Evolutionary conservation across 1,140 invertebrate species (phyloP).

Genomic region (Glossosoma conforme): DNA sequence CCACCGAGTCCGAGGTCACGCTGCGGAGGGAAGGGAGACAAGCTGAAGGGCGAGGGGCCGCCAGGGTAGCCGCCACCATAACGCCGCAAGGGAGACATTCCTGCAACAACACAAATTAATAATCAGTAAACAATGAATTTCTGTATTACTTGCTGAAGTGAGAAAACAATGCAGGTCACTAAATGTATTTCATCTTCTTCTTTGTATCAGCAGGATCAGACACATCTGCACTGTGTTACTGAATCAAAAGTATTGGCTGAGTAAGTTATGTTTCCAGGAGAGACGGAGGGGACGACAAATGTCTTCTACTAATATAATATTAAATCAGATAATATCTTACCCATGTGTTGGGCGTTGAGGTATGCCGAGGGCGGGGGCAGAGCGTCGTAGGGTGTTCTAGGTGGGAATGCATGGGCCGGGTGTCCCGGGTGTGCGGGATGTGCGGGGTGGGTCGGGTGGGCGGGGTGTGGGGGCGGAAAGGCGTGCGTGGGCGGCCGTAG

Average conservation of each 20-base stretch:
- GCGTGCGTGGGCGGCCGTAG: slow-evolving; percentile 60
- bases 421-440: slow-evolving; percentile 41
- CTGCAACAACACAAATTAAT: too few relatives aligned
- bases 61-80: slow-evolving; percentile 62
- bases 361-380: slow-evolving; percentile 51
- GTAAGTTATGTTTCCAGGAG: too few relatives aligned
- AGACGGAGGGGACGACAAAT: too few relatives aligned
- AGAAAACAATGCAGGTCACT: too few relatives aligned
- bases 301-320: too few relatives aligned
- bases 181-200: too few relatives aligned
- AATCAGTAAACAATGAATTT: too few relatives aligned
- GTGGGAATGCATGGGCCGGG: slow-evolving; percentile 45
- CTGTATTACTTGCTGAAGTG: too few relatives aligned
- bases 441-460: slow-evolving; percentile 41
- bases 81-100: slow-evolving; percentile 71
- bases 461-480: slow-evolving; percentile 49
- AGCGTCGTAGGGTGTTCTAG: slow-evolving; percentile 60
- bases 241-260: too few relatives aligned
- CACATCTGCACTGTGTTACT: too few relatives aligned
- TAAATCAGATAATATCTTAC: slow-evolving; percentile 26
- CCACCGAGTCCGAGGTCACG: slow-evolving; percentile 53
- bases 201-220: too few relatives aligned
- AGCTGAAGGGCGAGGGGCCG: slow-evolving; percentile 53
- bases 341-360: slow-evolving; percentile 44
- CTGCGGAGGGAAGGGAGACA: slow-evolving; percentile 58